phyloP scores from a whole-genome alignment of 2,888 invertebrate genomes.

The Escarpia spicata region DNA sequence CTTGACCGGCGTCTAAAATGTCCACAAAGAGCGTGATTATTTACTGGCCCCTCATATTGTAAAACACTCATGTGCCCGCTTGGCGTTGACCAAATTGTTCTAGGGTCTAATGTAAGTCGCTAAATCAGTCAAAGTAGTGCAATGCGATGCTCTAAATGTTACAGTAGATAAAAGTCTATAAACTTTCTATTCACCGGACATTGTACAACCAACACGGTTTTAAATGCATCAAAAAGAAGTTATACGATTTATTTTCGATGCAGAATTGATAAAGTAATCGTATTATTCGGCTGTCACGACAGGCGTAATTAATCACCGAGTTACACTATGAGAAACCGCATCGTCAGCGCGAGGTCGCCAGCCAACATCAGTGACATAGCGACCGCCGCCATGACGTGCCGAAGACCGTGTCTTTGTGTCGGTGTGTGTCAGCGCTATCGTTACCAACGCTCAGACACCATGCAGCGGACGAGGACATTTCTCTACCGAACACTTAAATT shows the following conservation, averaged over 20 bases:
- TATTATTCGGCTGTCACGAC: background rate
- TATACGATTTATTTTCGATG: background rate
- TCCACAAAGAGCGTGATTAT: no score
- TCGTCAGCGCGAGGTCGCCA: background rate
- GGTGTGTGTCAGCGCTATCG: no score
- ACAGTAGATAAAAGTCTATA: no score
- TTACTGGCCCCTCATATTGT: no score
- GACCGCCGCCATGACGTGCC: background rate
- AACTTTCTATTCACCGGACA: background rate
- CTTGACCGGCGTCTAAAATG: no score
- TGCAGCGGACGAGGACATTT: background rate
- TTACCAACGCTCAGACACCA: background rate
- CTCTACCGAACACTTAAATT: background rate
- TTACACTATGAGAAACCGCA: background rate
- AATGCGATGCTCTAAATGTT: no score
- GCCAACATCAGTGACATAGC: background rate
- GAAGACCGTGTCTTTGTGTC: background rate
- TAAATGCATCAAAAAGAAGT: background rate
- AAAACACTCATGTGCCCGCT: no score
- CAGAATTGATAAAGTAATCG: slow-evolving; percentile 3
- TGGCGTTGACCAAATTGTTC: no score
- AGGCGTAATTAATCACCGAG: background rate
- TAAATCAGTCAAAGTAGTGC: no score
- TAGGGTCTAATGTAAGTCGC: no score
- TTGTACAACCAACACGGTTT: background rate